Conservation (phyloP, 2,797 vertebrate genomes). For the Ptychadena robeensis region DNA sequence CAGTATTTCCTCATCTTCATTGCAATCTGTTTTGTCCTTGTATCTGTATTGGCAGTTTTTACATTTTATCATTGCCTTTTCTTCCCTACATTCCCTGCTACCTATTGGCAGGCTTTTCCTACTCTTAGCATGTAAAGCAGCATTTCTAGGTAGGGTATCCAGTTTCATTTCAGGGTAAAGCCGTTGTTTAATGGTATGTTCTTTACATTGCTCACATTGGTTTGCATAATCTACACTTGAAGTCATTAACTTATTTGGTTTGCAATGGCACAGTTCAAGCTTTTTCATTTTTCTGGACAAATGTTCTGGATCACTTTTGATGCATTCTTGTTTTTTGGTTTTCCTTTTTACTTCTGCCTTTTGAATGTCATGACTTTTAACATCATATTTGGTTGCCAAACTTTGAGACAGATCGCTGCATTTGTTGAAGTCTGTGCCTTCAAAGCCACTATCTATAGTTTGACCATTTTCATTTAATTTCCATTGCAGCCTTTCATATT, state of each 20-base stretch:
- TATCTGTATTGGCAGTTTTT: slow-evolving; percentile 63
- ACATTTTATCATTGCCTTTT: slow-evolving; percentile 66
- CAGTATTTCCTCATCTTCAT: slow-evolving; percentile 64
- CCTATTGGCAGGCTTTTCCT: slow-evolving; percentile 65
- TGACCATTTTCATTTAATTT: slow-evolving; percentile 73
- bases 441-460: slow-evolving; percentile 82
- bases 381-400: slow-evolving; percentile 65
- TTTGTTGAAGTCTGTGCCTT: slow-evolving; percentile 67
- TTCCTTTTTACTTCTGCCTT: slow-evolving; percentile 71
- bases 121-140: slow-evolving; percentile 62
- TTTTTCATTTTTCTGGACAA: slow-evolving; percentile 67
- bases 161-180: slow-evolving; percentile 64
- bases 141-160: slow-evolving; percentile 64
- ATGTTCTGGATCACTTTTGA: slow-evolving; percentile 52
- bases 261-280: slow-evolving; percentile 63
- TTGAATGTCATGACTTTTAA: slow-evolving; percentile 63
- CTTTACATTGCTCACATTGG: slow-evolving; percentile 75
- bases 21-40: slow-evolving; percentile 56
- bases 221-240: slow-evolving; percentile 64
- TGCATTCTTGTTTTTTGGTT: slow-evolving; percentile 68
- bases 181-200: slow-evolving; percentile 68
- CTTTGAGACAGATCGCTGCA: slow-evolving; percentile 55
- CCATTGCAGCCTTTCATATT: slow-evolving; percentile 76
- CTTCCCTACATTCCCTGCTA: slow-evolving; percentile 57
- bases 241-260: slow-evolving; percentile 66